phyloP scores from a whole-genome alignment of 2,888 invertebrate species.

The Carterocephalus palaemon region DNA sequence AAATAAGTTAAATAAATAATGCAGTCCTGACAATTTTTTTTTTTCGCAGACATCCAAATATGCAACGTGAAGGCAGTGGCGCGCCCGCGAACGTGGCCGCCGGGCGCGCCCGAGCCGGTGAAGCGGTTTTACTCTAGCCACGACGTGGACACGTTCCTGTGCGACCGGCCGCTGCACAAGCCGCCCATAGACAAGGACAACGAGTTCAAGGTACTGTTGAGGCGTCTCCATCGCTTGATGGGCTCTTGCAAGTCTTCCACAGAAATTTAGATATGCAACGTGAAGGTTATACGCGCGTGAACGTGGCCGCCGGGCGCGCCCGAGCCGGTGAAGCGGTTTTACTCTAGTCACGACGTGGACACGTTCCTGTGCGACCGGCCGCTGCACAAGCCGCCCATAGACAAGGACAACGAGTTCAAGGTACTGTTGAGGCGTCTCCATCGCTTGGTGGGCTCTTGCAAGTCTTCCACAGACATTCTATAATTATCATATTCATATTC shows the following conservation, averaged over 20 bases:
- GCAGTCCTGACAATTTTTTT: background rate
- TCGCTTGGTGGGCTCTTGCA: too few relatives aligned
- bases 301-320: constrained; percentile 84
- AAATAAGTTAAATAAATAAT: too few relatives aligned
- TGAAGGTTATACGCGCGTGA: constrained; percentile 88
- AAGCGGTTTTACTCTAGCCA: constrained; percentile 94
- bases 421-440: too few relatives aligned
- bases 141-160: constrained; percentile 93
- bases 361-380: constrained; percentile 95
- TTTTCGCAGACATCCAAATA: constrained; percentile 88
- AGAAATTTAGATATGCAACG: constrained; percentile 97
- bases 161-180: constrained; percentile 93
- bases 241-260: too few relatives aligned
- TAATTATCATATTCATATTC: too few relatives aligned
- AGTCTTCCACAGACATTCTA: too few relatives aligned
- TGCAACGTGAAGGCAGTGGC: constrained; percentile 95
- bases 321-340: constrained; percentile 92
- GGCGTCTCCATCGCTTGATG: too few relatives aligned
- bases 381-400: constrained; percentile 91
- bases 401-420: constrained; percentile 97
- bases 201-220: constrained; percentile 92
- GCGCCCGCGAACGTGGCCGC: constrained; percentile 80
- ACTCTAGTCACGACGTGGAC: constrained; percentile 93
- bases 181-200: constrained; percentile 95
- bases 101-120: constrained; percentile 90